These are phyloP conservation scores for Rousettus madagascariensis DNA, from an alignment of 2,797 vertebrate genomes.

Conservation along the genomic window DNA sequence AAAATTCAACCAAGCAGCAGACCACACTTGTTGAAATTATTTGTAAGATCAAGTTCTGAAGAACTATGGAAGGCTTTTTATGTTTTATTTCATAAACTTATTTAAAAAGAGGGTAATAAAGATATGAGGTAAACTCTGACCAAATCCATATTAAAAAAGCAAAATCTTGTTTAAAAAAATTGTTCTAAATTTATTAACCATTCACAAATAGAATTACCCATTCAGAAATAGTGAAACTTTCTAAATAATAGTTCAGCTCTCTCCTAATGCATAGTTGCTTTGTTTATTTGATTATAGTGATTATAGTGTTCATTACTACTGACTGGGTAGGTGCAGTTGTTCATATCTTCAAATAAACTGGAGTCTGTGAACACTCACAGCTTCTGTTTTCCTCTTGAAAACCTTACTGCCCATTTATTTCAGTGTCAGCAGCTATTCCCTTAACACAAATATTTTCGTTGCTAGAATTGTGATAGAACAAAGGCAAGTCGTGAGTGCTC, in stretches of 20 bases:
- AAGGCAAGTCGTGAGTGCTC: conserved; percentile 53
- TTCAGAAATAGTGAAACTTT: conserved; percentile 75
- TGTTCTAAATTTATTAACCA: conserved; percentile 67
- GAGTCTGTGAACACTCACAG: conserved; percentile 48
- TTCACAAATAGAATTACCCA: conserved; percentile 77
- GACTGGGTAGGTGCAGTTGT: conserved; percentile 74
- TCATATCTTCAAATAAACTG: conserved; percentile 75
- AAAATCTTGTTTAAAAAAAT: conserved; percentile 2
- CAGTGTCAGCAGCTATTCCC: conserved; percentile 48
- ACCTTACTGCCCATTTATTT: conserved; percentile 47
- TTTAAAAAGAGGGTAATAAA: conserved; percentile 1
- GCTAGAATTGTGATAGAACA: conserved; percentile 66
- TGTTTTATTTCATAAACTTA: neutral
- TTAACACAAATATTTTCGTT: conserved; percentile 75
- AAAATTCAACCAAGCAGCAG: neutral
- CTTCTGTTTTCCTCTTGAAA: conserved; percentile 66
- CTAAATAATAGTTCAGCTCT: conserved; percentile 77
- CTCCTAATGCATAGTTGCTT: conserved; percentile 80
- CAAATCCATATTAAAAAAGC: neutral
- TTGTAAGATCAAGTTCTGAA: conserved; percentile 14
- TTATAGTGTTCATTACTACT: conserved; percentile 80
- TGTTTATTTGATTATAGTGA: conserved; percentile 84
- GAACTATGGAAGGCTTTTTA: neutral
- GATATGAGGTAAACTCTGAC: neutral
- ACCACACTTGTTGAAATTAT: neutral